Conservation (phyloP, 2,797 vertebrate genomes). For the Cyclopterus lumpus region DNA sequence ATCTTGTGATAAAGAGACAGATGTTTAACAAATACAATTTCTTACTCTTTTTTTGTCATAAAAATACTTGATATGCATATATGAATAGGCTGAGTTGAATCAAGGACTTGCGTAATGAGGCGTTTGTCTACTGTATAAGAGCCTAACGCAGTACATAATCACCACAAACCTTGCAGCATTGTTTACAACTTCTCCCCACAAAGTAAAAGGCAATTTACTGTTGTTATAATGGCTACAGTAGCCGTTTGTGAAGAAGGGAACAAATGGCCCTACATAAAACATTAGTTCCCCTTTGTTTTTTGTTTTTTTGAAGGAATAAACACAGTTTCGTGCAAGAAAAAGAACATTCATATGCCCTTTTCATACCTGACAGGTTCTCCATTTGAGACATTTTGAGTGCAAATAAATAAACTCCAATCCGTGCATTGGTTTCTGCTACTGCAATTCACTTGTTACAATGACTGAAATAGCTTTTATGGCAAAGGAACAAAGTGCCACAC, state of each 20-base stretch:
- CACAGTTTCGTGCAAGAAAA: conserved; percentile 42
- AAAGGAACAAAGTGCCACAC: conserved; percentile 33
- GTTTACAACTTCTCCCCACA: conserved; percentile 11
- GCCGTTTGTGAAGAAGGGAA: conserved; percentile 35
- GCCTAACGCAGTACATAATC: not conserved
- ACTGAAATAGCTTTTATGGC: conserved; percentile 28
- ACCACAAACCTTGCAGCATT: conserved; percentile 5
- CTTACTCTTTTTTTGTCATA: conserved; percentile 35
- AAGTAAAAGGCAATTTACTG: conserved; percentile 2
- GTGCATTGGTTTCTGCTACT: conserved; percentile 8
- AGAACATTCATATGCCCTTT: conserved; percentile 39
- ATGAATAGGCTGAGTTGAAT: conserved; percentile 15
- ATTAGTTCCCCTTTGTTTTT: conserved; percentile 9
- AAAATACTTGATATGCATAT: conserved; percentile 28
- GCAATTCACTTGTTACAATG: conserved; percentile 37
- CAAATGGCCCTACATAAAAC: conserved; percentile 41
- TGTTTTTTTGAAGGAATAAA: conserved; percentile 48
- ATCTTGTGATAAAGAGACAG: conserved; percentile 81
- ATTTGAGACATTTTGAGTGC: conserved; percentile 49
- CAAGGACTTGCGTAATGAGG: conserved; percentile 9
- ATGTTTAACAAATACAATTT: conserved; percentile 71
- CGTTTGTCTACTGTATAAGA: not conserved
- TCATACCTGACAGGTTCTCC: conserved; percentile 45
- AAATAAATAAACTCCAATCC: conserved; percentile 49
- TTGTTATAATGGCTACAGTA: conserved; percentile 17